Evolutionary conservation across 2,113 vertebrate genomes (phyloP).

Genomic region (Alexandromys fortis): DNA sequence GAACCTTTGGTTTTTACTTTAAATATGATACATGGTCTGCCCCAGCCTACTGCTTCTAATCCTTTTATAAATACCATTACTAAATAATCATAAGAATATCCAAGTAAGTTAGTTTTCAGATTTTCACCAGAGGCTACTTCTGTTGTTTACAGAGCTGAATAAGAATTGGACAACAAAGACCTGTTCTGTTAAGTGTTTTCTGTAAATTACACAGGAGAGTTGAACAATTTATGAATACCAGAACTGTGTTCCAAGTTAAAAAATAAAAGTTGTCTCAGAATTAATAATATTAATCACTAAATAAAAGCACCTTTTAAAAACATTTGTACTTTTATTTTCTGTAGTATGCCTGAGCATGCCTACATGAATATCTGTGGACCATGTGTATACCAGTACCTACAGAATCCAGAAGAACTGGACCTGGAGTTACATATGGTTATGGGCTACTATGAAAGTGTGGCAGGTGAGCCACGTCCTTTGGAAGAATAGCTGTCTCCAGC

Average conservation of each 20-base stretch:
- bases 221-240: neutral
- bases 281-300: neutral
- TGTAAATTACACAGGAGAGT: neutral
- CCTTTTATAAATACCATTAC: neutral
- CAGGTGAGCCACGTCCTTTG: neutral
- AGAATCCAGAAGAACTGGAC: neutral
- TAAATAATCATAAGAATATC: neutral
- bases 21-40: neutral
- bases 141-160: neutral
- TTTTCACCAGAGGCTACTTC: neutral
- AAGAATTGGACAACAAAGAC: neutral
- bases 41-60: neutral
- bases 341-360: no score
- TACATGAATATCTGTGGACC: neutral
- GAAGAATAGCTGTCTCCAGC: neutral
- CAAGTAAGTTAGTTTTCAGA: neutral
- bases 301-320: neutral
- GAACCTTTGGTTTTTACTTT: neutral
- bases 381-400: no score
- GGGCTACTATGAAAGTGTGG: neutral
- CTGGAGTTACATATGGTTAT: neutral
- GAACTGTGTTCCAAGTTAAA: neutral
- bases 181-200: neutral
- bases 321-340: neutral
- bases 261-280: neutral